Evolutionary conservation across 2,797 vertebrate species (phyloP), one percentile per base, ranked within the genome.

Genomic region (Macroramphosus scolopax): DNA sequence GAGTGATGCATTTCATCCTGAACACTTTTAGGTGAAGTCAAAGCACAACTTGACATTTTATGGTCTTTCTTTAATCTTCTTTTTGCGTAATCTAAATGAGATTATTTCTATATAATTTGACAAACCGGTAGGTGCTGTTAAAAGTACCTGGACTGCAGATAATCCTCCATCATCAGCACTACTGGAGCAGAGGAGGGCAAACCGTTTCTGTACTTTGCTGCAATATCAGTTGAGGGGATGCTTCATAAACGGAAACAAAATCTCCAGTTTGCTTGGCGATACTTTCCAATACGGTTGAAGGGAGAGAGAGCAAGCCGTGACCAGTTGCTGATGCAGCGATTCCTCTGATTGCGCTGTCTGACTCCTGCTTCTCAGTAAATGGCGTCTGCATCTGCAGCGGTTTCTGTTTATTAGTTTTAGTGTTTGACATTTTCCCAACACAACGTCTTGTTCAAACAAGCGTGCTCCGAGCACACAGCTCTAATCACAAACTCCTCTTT

Each of bases 371-470:
- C 63, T 57, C 47, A 24, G 48, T 40, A 53, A 68, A 55, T 44
- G 33, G 51, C 14, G 47, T 68, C 72, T 80, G 77, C 80, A 60
- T 84, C 58, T 60, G 68, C 45, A 51, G 68, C 40, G 9, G 53
- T 59, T 58, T 75, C 44, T 84, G 82, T 84, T 87, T 87, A 85
- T 88, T 87, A 79, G 80, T 77, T 83, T 77, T 63, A 76, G 68
- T 66, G 72, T 78, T 84, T 74, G 82, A 80, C 75, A 77, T 84
- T 70, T 84, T 82, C 70, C 61, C 70, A 81, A 72, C 56, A 31
- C 66, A 74, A 68, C 43, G 48, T 74, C 81, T 81, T 74, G 72
- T 58, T 84, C 73, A 84, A 88, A 86, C 84, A 87, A 83, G 62
- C 18, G 60, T 17, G 51, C 28, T 51, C 58, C 1, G 31, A 56